These are phyloP conservation scores for Xyrauchen texanus DNA, from an alignment of 2,113 vertebrate genomes.

Conservation along the genomic window DNA sequence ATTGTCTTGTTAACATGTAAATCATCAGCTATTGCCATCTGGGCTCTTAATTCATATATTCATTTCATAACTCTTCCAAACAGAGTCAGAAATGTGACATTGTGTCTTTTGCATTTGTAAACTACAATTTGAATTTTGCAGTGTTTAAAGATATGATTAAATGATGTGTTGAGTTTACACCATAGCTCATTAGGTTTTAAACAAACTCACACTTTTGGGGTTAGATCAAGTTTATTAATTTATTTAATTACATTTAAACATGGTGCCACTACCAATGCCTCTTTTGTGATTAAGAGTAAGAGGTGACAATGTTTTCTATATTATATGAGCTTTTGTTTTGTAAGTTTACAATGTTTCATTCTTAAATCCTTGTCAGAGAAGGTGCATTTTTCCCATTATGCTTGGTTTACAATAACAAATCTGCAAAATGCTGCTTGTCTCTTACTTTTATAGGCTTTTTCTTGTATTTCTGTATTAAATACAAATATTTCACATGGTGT, in stretches of 20 bases:
- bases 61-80: not conserved
- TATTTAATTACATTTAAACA: constrained; percentile 24
- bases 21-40: too few species aligned
- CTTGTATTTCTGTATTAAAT: not conserved
- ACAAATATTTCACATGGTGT: not conserved
- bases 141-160: not conserved
- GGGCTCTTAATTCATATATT: not conserved
- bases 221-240: constrained; percentile 40
- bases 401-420: not conserved
- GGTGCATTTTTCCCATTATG: not conserved
- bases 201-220: constrained; percentile 18
- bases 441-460: not conserved
- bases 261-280: constrained; percentile 49
- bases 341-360: not conserved
- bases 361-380: not conserved
- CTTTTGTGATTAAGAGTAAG: constrained; percentile 37
- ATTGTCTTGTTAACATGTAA: not conserved
- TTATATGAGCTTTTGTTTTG: not conserved
- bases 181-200: not conserved
- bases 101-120: not conserved
- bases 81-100: not conserved
- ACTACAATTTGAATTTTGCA: not conserved
- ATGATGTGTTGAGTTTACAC: not conserved
- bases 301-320: constrained; percentile 6
- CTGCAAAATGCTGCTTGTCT: constrained; percentile 12